A percentile compares a stretch with the other conserved stretches of the same genome.
phyloP scores from a whole-genome alignment of 2,888 invertebrate species.

The Cataglyphis altisquamis region DNA sequence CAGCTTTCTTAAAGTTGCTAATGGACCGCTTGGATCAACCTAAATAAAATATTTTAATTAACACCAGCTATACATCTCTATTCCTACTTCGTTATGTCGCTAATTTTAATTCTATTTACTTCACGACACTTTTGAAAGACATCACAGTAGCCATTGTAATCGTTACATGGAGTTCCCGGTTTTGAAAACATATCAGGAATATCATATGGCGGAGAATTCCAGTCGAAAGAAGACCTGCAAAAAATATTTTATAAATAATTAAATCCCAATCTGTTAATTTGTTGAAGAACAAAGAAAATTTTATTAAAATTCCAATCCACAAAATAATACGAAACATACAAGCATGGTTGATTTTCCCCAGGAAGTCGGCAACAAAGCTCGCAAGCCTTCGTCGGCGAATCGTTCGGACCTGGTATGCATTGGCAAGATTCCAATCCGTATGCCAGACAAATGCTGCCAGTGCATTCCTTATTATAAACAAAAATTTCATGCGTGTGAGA shows the following conservation, averaged over 20 bases:
- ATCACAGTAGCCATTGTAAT: slow-evolving; percentile 95
- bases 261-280: background rate
- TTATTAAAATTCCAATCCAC: background rate
- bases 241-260: background rate
- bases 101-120: slow-evolving; percentile 80
- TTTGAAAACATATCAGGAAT: slow-evolving; percentile 97
- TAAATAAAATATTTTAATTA: slow-evolving; percentile 68
- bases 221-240: slow-evolving; percentile 93
- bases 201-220: slow-evolving; percentile 96
- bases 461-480: slow-evolving; percentile 91
- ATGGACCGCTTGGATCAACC: slow-evolving; percentile 97
- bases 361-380: slow-evolving; percentile 97
- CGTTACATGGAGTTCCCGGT: slow-evolving; percentile 97
- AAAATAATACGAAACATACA: slow-evolving; percentile 84
- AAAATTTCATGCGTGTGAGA: slow-evolving; percentile 7
- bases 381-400: slow-evolving; percentile 95
- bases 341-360: slow-evolving; percentile 93
- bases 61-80: background rate
- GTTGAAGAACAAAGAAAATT: background rate
- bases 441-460: slow-evolving; percentile 98
- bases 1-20: slow-evolving; percentile 95
- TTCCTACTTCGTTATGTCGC: background rate
- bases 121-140: slow-evolving; percentile 94
- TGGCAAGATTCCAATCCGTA: slow-evolving; percentile 99
- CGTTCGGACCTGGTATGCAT: slow-evolving; percentile 93